phyloP scores from a whole-genome alignment of 1,140 invertebrate species.

The Zaprionus africanus region DNA sequence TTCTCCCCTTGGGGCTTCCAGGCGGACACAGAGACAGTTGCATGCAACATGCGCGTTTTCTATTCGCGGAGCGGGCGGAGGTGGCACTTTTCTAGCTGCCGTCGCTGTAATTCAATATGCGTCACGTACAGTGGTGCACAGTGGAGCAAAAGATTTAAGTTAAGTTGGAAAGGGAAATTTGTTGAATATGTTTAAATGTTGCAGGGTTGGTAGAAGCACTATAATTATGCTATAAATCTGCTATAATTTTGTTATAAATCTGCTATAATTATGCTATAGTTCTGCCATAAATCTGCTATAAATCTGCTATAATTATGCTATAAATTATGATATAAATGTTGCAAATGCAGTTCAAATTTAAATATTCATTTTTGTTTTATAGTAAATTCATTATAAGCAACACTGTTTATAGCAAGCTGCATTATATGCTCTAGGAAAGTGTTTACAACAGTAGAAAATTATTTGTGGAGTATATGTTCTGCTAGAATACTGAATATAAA shows the following conservation, averaged over 20 bases:
- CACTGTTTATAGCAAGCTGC: too few species aligned
- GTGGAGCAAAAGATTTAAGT: constrained; percentile 5
- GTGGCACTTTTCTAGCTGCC: constrained; percentile 41
- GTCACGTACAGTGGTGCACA: constrained; percentile 15
- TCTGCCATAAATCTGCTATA: not conserved
- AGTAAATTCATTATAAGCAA: too few species aligned
- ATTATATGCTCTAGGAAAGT: too few species aligned
- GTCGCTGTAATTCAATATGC: constrained; percentile 48
- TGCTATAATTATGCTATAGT: too few species aligned
- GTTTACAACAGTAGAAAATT: not conserved
- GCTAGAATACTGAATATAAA: too few species aligned
- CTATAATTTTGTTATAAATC: not conserved
- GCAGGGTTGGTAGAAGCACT: too few species aligned
- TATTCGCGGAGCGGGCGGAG: constrained; percentile 19
- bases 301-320: not conserved
- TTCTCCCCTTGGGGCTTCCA: constrained; percentile 50
- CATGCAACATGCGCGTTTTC: constrained; percentile 44
- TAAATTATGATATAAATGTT: not conserved
- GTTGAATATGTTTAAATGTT: not conserved
- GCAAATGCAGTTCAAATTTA: not conserved
- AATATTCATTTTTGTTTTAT: too few species aligned
- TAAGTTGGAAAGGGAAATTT: not conserved
- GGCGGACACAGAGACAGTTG: constrained; percentile 23
- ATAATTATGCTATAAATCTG: too few species aligned
- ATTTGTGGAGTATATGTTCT: not conserved